A percentile compares a stretch with the other conserved stretches of the same genome.
Conservation (phyloP, 2,888 invertebrate genomes). For the Matsumyia berberina region DNA sequence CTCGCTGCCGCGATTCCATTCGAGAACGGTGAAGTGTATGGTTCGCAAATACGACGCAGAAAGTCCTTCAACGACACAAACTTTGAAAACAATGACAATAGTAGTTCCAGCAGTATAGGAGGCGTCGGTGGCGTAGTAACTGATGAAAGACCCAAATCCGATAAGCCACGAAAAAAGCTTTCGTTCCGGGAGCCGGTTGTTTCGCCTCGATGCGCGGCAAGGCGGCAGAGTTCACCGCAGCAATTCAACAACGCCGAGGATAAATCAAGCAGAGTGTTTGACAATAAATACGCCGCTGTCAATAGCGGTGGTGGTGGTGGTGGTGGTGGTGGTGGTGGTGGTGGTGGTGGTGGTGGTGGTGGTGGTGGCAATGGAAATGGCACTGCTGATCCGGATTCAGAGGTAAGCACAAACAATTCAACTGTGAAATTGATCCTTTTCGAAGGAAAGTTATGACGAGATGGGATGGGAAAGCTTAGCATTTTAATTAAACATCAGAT, state of each 20-base stretch:
- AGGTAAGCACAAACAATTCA: conserved; percentile 67
- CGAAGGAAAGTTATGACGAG: background rate
- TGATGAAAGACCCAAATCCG: conserved; percentile 81
- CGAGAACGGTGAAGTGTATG: conserved; percentile 76
- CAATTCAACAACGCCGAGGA: conserved; percentile 78
- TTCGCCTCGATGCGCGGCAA: conserved; percentile 78
- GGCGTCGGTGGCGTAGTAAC: conserved; percentile 75
- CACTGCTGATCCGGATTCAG: conserved; percentile 73
- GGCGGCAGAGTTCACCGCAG: conserved; percentile 80
- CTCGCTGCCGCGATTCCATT: conserved; percentile 28
- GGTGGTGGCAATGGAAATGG: conserved; percentile 36
- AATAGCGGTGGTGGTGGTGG: conserved; percentile 9
- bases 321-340: too few species aligned
- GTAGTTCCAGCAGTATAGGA: conserved; percentile 81
- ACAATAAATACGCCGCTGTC: conserved; percentile 77
- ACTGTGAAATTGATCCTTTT: conserved; percentile 8
- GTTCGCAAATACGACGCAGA: conserved; percentile 79
- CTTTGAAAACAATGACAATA: conserved; percentile 79
- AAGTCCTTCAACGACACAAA: conserved; percentile 80
- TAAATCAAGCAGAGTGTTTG: conserved; percentile 78
- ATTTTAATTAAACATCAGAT: conserved; percentile 16
- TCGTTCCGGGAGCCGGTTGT: conserved; percentile 92
- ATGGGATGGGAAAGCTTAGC: background rate
- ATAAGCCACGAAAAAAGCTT: conserved; percentile 91
- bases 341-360: conserved; percentile 12